Evolutionary conservation across 2,888 invertebrate species (phyloP).

Genomic region (Cantharis lateralis): DNA sequence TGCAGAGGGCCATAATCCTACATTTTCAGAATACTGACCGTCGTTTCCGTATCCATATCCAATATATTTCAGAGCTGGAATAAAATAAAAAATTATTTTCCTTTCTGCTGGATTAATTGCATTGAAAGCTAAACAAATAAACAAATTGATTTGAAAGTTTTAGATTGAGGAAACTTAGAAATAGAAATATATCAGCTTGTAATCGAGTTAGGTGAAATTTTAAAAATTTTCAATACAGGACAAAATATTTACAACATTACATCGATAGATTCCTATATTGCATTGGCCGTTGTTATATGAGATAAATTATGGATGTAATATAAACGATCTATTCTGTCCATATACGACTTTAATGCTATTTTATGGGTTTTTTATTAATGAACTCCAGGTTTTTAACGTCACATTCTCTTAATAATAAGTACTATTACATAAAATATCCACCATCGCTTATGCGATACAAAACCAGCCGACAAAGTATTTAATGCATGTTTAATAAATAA

Average conservation of each 20-base stretch:
- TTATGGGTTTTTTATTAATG: constrained; percentile 17
- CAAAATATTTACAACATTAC: background rate
- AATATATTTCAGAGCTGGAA: constrained; percentile 39
- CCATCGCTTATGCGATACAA: constrained; percentile 13
- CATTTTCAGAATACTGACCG: constrained; percentile 32
- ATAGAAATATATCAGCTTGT: background rate
- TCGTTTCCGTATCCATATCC: constrained; percentile 29
- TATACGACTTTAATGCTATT: constrained; percentile 8
- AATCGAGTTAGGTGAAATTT: background rate
- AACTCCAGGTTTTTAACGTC: constrained; percentile 12
- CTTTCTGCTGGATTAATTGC: background rate
- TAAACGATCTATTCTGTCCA: background rate
- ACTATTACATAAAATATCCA: constrained; percentile 19
- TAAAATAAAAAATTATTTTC: constrained; percentile 4
- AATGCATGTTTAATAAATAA: constrained; percentile 41
- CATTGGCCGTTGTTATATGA: background rate
- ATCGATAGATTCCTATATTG: background rate
- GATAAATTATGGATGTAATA: background rate
- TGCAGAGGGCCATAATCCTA: constrained; percentile 78
- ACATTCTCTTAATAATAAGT: constrained; percentile 10
- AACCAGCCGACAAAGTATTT: constrained; percentile 32
- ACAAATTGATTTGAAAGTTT: background rate
- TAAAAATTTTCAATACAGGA: background rate
- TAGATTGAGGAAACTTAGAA: background rate
- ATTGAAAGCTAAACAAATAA: background rate